Conservation (phyloP, 1,140 invertebrate genomes). For the Bombus confusus region DNA sequence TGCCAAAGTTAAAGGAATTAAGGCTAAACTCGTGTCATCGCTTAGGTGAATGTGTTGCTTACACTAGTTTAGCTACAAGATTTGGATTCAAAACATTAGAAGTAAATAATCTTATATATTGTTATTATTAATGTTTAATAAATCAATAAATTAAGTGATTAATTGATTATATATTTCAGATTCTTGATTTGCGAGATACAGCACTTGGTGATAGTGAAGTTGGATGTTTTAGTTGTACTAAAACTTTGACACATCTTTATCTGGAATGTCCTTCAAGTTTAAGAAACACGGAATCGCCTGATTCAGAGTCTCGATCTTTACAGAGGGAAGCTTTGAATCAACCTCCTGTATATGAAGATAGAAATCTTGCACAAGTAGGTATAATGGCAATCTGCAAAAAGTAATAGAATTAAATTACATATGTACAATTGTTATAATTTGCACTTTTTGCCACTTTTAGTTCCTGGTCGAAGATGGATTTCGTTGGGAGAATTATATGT, state of each 20-base stretch:
- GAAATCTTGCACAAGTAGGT: constrained; percentile 70
- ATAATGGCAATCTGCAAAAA: background rate
- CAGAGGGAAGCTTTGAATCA: constrained; percentile 42
- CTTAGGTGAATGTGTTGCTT: constrained; percentile 88
- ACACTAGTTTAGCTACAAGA: constrained; percentile 87
- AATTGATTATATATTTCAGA: constrained; percentile 71
- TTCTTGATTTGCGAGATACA: constrained; percentile 86
- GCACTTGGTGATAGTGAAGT: constrained; percentile 87
- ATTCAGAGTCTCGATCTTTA: constrained; percentile 51
- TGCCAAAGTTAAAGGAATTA: constrained; percentile 84
- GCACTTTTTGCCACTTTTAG: constrained; percentile 24
- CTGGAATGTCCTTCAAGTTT: constrained; percentile 81
- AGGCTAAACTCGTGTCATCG: constrained; percentile 85
- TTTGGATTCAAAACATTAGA: constrained; percentile 88
- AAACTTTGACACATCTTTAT: constrained; percentile 85
- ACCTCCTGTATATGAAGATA: constrained; percentile 71
- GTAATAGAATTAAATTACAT: background rate
- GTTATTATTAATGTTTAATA: background rate
- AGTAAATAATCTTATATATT: constrained; percentile 75
- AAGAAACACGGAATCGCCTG: constrained; percentile 58
- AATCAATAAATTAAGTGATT: background rate
- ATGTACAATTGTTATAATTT: background rate
- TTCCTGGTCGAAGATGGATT: constrained; percentile 57
- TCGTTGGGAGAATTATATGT: constrained; percentile 49
- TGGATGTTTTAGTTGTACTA: constrained; percentile 85